Percentiles rank a stretch among this genome's conserved stretches.
These are phyloP conservation scores for Sarcophaga variegata DNA, from an alignment of 2,888 invertebrate genomes.

Conservation along the genomic window DNA sequence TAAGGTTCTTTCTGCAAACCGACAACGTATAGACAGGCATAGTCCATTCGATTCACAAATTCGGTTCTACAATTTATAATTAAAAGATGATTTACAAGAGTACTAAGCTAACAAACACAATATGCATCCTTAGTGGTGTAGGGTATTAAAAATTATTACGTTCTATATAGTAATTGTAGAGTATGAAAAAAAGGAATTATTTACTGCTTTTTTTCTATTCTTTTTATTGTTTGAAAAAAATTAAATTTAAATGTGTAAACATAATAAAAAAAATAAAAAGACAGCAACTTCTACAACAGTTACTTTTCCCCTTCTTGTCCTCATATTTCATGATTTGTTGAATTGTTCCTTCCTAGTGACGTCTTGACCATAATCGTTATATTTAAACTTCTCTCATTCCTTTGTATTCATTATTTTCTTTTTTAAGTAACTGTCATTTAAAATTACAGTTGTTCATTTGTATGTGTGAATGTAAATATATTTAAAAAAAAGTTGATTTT, in stretches of 20 bases:
- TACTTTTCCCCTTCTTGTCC: conserved; percentile 5
- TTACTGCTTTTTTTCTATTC: not conserved
- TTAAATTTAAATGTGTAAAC: conserved; percentile 23
- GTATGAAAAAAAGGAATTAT: not conserved
- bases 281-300: conserved; percentile 17
- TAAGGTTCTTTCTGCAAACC: too few species aligned
- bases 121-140: too few species aligned
- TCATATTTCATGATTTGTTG: conserved; percentile 13
- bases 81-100: too few species aligned
- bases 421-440: conserved; percentile 3
- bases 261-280: not conserved
- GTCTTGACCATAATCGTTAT: conserved; percentile 26
- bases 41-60: too few species aligned
- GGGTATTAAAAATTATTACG: too few species aligned
- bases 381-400: conserved; percentile 2
- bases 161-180: too few species aligned
- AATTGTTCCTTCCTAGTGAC: not conserved
- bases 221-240: conserved; percentile 5
- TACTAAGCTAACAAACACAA: too few species aligned
- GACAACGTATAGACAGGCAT: too few species aligned
- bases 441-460: not conserved
- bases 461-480: conserved; percentile 27
- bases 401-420: not conserved
- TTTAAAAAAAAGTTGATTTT: not conserved
- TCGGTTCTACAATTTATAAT: too few species aligned